Conservation (phyloP, 2,113 vertebrate genomes). For the Syngnathoides biaculeatus region DNA sequence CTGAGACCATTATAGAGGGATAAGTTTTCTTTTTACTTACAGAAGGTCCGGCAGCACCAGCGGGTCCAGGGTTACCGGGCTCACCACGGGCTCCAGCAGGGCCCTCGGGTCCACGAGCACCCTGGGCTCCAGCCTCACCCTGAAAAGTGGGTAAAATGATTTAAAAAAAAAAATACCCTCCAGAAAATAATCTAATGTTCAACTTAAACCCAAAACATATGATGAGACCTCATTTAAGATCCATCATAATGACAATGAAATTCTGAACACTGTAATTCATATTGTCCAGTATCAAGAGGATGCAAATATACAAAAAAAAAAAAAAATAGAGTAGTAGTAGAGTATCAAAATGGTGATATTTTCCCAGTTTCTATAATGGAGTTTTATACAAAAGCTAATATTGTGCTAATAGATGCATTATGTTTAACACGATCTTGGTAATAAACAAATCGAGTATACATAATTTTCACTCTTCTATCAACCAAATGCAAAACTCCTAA, state of each 20-base stretch:
- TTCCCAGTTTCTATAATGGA: background rate
- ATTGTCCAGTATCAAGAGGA: background rate
- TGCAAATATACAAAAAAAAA: background rate
- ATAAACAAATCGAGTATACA: background rate
- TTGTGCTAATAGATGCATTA: background rate
- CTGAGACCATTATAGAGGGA: background rate
- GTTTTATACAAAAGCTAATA: background rate
- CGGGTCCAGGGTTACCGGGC: conserved; percentile 88
- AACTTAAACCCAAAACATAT: background rate
- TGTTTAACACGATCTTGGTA: background rate
- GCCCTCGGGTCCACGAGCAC: conserved; percentile 87
- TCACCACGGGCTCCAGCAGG: conserved; percentile 90
- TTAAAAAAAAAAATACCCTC: background rate
- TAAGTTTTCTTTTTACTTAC: conserved; percentile 75
- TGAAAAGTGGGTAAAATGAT: conserved; percentile 52
- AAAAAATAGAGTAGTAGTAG: background rate
- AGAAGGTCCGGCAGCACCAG: conserved; percentile 86
- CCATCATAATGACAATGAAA: background rate
- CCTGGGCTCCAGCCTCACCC: conserved; percentile 92
- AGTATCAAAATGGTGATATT: background rate
- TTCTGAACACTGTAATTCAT: background rate
- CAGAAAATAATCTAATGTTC: background rate
- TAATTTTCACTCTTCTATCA: too few relatives aligned
- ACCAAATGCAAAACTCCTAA: background rate
- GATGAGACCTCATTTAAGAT: background rate